These are phyloP conservation scores for Apogon hyalosoma DNA, from an alignment of 2,797 vertebrate genomes.

Conservation along the genomic window DNA sequence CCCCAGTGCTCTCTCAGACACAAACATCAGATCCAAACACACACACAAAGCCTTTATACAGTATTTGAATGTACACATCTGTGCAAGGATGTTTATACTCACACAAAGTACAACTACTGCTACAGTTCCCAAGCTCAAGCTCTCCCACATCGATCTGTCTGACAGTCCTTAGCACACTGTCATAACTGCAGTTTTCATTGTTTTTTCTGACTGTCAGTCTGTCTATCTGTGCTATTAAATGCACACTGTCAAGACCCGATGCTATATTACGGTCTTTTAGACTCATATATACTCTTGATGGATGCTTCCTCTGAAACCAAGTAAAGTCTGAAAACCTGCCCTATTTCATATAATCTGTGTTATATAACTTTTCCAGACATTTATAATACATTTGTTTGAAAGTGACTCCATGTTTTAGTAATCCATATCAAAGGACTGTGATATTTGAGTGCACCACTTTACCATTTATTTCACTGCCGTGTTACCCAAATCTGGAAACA, in stretches of 20 bases:
- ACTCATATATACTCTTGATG: slow-evolving; percentile 7
- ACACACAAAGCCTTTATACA: slow-evolving; percentile 9
- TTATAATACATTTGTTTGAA: background rate
- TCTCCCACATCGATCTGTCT: slow-evolving; percentile 50
- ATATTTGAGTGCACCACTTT: background rate
- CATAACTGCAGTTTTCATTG: slow-evolving; percentile 50
- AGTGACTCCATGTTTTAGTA: background rate
- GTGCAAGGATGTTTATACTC: slow-evolving; percentile 23
- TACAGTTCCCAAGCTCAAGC: slow-evolving; percentile 21
- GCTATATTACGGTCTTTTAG: slow-evolving; percentile 40
- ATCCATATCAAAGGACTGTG: background rate
- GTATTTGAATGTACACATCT: slow-evolving; percentile 34
- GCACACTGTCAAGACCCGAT: slow-evolving; percentile 31
- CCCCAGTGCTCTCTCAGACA: slow-evolving; percentile 20
- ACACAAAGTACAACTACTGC: slow-evolving; percentile 25
- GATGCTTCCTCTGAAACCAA: slow-evolving; percentile 3
- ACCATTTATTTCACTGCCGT: background rate
- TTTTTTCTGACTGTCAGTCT: slow-evolving; percentile 51
- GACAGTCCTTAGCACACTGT: slow-evolving; percentile 52
- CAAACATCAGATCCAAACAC: slow-evolving; percentile 6
- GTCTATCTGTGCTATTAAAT: slow-evolving; percentile 43
- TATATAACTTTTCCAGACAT: background rate
- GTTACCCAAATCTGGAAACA: slow-evolving; percentile 1
- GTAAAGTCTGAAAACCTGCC: background rate
- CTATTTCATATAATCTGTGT: background rate